A percentile compares a stretch with the other conserved stretches of the same genome.
These are phyloP conservation scores for Dynastes tityus DNA, from an alignment of 2,888 invertebrate species.

Conservation along the genomic window DNA sequence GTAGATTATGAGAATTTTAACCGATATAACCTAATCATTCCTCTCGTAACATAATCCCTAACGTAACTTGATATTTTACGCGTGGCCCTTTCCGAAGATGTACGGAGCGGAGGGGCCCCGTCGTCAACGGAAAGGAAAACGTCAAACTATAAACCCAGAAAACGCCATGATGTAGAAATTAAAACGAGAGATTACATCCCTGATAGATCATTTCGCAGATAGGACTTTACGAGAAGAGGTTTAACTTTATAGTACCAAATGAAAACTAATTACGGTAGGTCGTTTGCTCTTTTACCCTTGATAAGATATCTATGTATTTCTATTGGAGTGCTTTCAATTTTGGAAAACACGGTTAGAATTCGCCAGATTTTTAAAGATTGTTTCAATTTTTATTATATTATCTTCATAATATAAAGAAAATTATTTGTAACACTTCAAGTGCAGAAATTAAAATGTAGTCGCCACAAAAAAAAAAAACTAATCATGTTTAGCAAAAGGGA, in stretches of 20 bases:
- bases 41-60: conserved; percentile 3
- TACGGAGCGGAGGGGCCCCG: not conserved
- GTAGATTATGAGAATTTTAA: conserved; percentile 7
- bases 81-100: not conserved
- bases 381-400: too few species aligned
- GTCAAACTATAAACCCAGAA: conserved; percentile 24
- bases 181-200: conserved; percentile 32
- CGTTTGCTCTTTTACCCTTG: not conserved
- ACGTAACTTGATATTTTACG: conserved; percentile 18
- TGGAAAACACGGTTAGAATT: too few species aligned
- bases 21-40: conserved; percentile 9
- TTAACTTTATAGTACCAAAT: conserved; percentile 31
- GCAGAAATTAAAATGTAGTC: too few species aligned
- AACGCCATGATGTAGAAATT: conserved; percentile 29
- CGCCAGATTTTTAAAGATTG: too few species aligned
- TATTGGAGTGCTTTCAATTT: too few species aligned
- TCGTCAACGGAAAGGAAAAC: conserved; percentile 8
- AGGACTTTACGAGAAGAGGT: conserved; percentile 23
- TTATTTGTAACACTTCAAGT: too few species aligned
- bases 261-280: conserved; percentile 14
- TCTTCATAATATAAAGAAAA: too few species aligned
- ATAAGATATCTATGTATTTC: not conserved
- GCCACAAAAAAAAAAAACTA: too few species aligned
- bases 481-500: too few species aligned
- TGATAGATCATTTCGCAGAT: conserved; percentile 26